Percentiles rank a stretch among this genome's conserved stretches.
Evolutionary conservation across 64 coral and sea anemone species (phyloP).

Genomic region (Montipora cactus): DNA sequence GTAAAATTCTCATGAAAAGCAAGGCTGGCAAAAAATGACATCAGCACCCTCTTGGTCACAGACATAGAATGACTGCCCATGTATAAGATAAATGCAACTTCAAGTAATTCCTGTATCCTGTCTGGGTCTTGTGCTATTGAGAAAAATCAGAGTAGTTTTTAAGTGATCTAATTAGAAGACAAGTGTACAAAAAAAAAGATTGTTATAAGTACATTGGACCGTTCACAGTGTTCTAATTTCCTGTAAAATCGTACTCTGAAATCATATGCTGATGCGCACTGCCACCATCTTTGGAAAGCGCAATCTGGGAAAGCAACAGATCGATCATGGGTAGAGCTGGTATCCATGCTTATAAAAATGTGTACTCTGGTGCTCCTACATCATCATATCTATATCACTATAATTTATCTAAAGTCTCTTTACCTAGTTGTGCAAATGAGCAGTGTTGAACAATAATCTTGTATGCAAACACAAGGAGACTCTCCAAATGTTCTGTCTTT

Average conservation of each 20-base stretch:
- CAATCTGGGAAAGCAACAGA: no score
- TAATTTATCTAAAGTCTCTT: background rate
- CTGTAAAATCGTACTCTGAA: no score
- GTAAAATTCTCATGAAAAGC: background rate
- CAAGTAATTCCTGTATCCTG: conserved; percentile 43
- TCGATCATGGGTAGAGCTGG: no score
- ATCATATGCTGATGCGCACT: no score
- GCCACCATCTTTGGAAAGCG: no score
- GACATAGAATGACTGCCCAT: conserved; percentile 76
- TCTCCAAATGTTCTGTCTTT: conserved; percentile 54
- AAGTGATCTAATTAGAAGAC: no score
- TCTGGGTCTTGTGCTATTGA: background rate
- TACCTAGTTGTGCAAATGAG: conserved; percentile 39
- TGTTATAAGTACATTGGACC: no score
- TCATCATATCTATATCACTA: no score
- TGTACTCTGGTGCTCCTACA: no score
- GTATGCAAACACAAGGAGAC: conserved; percentile 70
- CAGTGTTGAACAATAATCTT: conserved; percentile 10
- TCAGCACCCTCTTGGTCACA: conserved; percentile 63
- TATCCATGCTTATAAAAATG: no score
- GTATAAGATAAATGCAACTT: conserved; percentile 67
- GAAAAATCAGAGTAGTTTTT: background rate
- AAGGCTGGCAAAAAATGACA: conserved; percentile 76
- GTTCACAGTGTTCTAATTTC: no score
- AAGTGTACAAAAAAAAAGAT: no score